Evolutionary conservation across 2,113 vertebrate genomes (phyloP).

Genomic region (Sinocyclocheilus maitianheensis): DNA sequence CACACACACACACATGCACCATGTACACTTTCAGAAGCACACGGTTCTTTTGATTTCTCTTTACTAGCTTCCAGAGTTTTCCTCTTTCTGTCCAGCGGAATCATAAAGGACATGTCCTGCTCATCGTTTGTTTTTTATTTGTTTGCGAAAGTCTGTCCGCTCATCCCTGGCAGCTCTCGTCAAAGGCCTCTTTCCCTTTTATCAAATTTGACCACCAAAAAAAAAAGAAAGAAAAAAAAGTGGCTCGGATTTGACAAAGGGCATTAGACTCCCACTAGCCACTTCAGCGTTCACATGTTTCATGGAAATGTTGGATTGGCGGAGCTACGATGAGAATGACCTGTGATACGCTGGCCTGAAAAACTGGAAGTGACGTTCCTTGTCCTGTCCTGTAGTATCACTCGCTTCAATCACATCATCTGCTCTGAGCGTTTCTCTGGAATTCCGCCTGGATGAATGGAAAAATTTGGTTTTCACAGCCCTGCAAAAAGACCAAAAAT

Average conservation of each 20-base stretch:
- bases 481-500: slow-evolving; percentile 31
- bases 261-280: slow-evolving; percentile 10
- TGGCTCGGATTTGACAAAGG: slow-evolving; percentile 28
- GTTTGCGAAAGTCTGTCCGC: slow-evolving; percentile 65
- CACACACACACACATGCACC: slow-evolving; percentile 41
- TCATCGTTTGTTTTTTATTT: slow-evolving; percentile 32
- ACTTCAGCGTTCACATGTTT: background rate
- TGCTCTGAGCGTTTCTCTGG: background rate
- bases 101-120: background rate
- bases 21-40: slow-evolving; percentile 24
- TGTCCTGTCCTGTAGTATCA: background rate
- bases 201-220: slow-evolving; percentile 56
- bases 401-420: slow-evolving; percentile 9
- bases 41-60: background rate
- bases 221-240: background rate
- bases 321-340: background rate
- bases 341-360: slow-evolving; percentile 22
- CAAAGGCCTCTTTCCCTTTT: slow-evolving; percentile 50
- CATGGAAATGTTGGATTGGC: slow-evolving; percentile 3
- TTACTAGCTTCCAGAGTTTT: slow-evolving; percentile 52
- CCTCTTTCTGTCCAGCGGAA: slow-evolving; percentile 18
- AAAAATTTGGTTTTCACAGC: slow-evolving; percentile 17
- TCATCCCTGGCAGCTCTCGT: slow-evolving; percentile 70
- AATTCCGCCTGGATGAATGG: slow-evolving; percentile 31
- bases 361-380: slow-evolving; percentile 51